Percentiles rank a stretch among this genome's conserved stretches.
phyloP scores from a whole-genome alignment of 1,140 invertebrate species.

The Meloidogyne floridensis region DNA sequence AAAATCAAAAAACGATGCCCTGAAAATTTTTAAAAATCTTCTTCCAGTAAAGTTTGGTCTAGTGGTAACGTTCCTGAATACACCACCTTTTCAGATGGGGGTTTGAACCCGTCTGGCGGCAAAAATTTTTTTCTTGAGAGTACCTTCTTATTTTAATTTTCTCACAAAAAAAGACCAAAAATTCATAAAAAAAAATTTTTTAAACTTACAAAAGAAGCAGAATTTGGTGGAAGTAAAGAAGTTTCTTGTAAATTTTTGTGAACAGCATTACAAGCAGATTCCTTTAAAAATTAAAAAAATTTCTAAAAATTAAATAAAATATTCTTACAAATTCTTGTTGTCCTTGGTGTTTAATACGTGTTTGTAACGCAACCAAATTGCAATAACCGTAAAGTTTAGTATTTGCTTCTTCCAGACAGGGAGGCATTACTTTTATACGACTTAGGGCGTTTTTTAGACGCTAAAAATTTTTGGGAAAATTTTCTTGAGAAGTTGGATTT shows the following conservation, averaged over 20 bases:
- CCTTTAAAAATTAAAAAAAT: neutral
- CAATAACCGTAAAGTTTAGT: conserved; percentile 89
- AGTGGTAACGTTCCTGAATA: too few relatives aligned
- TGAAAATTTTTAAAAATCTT: too few relatives aligned
- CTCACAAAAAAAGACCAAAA: too few relatives aligned
- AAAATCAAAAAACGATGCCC: too few relatives aligned
- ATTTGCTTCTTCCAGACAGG: conserved; percentile 80
- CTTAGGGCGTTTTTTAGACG: conserved; percentile 84
- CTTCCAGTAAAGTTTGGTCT: too few relatives aligned
- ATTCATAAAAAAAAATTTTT: neutral
- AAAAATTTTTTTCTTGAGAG: too few relatives aligned
- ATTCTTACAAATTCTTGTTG: conserved; percentile 34
- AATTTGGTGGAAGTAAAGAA: neutral
- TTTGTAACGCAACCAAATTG: conserved; percentile 84
- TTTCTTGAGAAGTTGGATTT: neutral
- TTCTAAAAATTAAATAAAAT: neutral
- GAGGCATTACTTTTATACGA: conserved; percentile 81
- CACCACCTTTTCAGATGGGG: too few relatives aligned
- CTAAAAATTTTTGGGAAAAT: conserved; percentile 68
- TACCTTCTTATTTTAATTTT: too few relatives aligned
- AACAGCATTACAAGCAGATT: conserved; percentile 15
- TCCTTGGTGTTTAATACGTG: conserved; percentile 82
- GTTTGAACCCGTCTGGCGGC: too few relatives aligned
- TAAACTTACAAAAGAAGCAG: conserved; percentile 23
- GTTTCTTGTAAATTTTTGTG: neutral